A percentile compares a stretch with the other conserved stretches of the same genome.
phyloP scores from a whole-genome alignment of 2,888 invertebrate species.

The Tipula vernalis region DNA sequence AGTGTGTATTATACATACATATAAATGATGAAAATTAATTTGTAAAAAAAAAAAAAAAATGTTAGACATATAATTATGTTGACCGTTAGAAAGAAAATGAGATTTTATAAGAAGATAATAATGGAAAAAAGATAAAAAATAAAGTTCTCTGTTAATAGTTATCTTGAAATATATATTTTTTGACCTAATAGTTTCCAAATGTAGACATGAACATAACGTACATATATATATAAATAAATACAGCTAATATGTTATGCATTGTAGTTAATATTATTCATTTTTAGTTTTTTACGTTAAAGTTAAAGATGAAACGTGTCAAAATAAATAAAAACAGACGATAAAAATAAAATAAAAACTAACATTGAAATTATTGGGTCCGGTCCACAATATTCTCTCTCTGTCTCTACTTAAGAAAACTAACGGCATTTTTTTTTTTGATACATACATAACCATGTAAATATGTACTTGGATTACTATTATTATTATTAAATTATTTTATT shows the following conservation, averaged over 20 bases:
- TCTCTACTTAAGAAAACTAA: not conserved
- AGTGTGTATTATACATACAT: not conserved
- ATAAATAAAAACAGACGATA: not conserved
- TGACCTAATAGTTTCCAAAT: not conserved
- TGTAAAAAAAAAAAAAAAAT: not conserved
- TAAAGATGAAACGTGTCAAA: not conserved
- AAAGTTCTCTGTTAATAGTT: not conserved
- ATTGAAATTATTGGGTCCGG: constrained; percentile 4
- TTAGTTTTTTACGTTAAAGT: not conserved
- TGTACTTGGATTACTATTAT: not conserved
- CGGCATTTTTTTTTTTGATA: not conserved
- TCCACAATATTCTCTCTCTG: not conserved
- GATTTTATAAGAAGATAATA: not conserved
- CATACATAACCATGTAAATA: not conserved
- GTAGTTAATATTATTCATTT: not conserved
- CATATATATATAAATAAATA: not conserved
- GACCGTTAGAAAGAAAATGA: not conserved
- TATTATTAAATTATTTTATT: not conserved
- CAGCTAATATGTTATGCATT: not conserved
- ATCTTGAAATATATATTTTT: not conserved
- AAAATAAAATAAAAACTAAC: not conserved
- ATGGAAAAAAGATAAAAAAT: not conserved
- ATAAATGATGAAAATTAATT: not conserved
- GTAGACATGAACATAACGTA: not conserved
- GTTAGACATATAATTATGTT: not conserved